Evolutionary conservation across 2,797 vertebrate genomes (phyloP), one percentile per base, ranked within the genome.

Genomic region (Aythya fuligula): DNA sequence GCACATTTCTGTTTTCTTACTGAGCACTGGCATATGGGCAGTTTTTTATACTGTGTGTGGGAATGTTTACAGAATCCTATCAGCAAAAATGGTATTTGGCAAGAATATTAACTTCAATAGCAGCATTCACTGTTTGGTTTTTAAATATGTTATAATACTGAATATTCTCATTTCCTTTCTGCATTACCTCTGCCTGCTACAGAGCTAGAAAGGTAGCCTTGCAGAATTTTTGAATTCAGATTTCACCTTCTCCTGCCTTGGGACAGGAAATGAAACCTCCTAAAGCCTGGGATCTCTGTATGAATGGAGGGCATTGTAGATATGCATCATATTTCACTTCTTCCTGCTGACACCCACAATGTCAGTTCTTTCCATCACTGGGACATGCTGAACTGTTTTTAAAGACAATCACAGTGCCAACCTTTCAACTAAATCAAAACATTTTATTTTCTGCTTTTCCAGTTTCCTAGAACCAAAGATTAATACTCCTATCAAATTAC

Each of bases 401-500:
- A 80, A 94, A 92, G 93, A 93, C 69, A 85, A 65, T 87, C 9
- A 2, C 54, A 75, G 58, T 90, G 58, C 75, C 86, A 82, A 74
- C 71, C 79, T 89, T 85, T 86, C 47, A 90, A 66, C 71, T 73
- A 88, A 86, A 71, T 56, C 27, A 89, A 94, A 96, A 47, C 25
- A 4, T 85, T 94, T 92, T 51, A 80, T 94, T 43, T 77, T 95
- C 74, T 93, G 83, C 32, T 95, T 93, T 93, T 89, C 21, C 34
- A 70, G 0, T 96, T 94, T 94, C 69, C 94, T 75, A 83, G 75
- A 77, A 77, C 30, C 61, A 34, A 17, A 94, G 86, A 96, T 94
- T 95, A 90, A 93, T 95, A 89, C 60, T 28, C 34, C 62, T 93
- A 41, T 84, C 69, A 90, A 77, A 65, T 98, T 98, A 99, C 99